These are phyloP conservation scores for Alosa alosa DNA, from an alignment of 2,113 vertebrate genomes.

Conservation along the genomic window DNA sequence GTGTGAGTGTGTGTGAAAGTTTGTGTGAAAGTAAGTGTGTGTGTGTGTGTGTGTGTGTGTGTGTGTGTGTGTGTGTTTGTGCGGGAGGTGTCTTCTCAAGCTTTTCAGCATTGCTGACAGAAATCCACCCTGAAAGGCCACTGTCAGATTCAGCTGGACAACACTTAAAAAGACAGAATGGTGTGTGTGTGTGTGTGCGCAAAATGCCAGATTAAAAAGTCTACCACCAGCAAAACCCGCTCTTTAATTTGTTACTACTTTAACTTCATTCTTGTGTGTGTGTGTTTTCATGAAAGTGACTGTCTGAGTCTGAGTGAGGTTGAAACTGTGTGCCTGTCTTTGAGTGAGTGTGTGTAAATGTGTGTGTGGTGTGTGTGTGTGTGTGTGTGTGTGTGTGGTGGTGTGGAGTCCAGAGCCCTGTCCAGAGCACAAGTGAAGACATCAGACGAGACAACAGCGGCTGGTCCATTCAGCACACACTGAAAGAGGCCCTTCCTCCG, in stretches of 20 bases:
- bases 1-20: not conserved
- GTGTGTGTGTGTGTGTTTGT: not conserved
- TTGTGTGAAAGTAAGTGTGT: not conserved
- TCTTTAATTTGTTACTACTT: not conserved
- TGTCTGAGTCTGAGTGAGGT: no score
- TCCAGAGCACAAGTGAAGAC: no score
- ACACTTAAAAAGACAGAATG: not conserved
- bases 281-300: no score
- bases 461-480: no score
- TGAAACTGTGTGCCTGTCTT: no score
- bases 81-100: not conserved
- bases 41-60: not conserved
- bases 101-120: not conserved
- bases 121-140: not conserved
- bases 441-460: no score
- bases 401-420: no score
- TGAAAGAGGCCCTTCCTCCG: no score
- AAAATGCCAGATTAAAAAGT: slow-evolving; percentile 2
- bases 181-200: not conserved
- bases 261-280: no score
- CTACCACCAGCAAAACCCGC: not conserved
- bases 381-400: no score
- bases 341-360: no score
- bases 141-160: not conserved
- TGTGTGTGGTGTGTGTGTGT: no score